Percentiles rank a stretch among this genome's conserved stretches.
Evolutionary conservation across 2,888 invertebrate genomes (phyloP).

Genomic region (Julus scandinavius): DNA sequence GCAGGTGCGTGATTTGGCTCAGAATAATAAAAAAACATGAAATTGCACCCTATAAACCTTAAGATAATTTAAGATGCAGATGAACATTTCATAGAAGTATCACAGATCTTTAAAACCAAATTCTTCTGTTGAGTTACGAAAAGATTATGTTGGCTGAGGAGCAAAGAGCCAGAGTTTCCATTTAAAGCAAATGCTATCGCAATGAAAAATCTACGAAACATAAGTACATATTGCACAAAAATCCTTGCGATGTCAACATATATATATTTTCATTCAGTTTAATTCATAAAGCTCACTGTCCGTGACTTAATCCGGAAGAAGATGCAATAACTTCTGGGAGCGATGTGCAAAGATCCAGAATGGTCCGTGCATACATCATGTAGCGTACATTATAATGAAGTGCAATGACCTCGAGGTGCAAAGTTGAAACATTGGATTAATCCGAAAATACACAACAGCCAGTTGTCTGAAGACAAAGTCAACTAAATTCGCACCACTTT

Average conservation of each 20-base stretch:
- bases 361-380: not conserved
- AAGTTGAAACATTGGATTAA: not conserved
- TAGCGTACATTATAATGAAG: not conserved
- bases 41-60: not conserved
- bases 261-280: not conserved
- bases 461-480: not conserved
- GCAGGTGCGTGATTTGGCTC: slow-evolving; percentile 22
- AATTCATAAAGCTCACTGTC: not conserved
- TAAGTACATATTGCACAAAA: not conserved
- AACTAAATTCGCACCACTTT: not conserved
- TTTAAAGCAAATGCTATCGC: not conserved
- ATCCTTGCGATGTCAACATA: no score
- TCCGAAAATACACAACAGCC: not conserved
- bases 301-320: not conserved
- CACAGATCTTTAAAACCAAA: not conserved
- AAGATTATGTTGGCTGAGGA: not conserved
- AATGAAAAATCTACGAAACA: no score
- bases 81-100: not conserved
- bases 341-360: not conserved
- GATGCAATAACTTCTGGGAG: not conserved
- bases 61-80: slow-evolving; percentile 8
- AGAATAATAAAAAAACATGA: not conserved
- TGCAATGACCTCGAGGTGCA: not conserved
- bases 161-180: not conserved
- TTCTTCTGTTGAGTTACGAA: not conserved